These are phyloP conservation scores for Papilio polytes DNA, from an alignment of 1,140 invertebrate species.

Conservation along the genomic window DNA sequence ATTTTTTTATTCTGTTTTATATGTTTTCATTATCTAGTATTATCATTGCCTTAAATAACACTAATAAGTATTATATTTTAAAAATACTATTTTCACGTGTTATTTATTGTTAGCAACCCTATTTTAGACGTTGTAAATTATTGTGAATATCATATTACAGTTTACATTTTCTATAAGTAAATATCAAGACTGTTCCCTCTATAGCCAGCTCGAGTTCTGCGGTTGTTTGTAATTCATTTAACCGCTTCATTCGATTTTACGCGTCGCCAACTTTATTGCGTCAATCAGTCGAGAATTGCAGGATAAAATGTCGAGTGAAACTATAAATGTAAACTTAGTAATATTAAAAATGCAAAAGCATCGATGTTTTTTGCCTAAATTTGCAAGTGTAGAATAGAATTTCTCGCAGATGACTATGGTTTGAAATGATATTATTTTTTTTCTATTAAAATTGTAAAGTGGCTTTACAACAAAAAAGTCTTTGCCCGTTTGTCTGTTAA, in stretches of 20 bases:
- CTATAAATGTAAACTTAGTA: neutral
- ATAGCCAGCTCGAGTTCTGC: neutral
- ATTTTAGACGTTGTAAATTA: neutral
- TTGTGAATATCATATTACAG: conserved; percentile 19
- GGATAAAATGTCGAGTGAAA: neutral
- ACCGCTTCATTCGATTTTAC: neutral
- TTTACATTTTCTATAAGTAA: conserved; percentile 6
- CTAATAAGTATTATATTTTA: no score
- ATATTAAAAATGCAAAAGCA: neutral
- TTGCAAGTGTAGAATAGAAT: neutral
- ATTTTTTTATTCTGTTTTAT: no score
- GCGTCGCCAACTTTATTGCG: neutral
- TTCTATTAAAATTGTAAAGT: neutral
- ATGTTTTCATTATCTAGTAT: no score
- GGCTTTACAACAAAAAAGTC: neutral
- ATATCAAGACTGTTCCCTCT: neutral
- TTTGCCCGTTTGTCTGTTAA: neutral
- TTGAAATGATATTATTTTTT: neutral
- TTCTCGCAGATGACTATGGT: neutral
- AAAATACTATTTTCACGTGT: no score
- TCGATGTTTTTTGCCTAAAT: neutral
- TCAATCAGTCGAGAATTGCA: neutral
- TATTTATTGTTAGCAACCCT: conserved; percentile 3
- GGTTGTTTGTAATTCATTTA: neutral
- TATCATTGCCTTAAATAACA: no score